These are phyloP conservation scores for Oithona nana DNA, from an alignment of 2,888 invertebrate genomes.

Conservation along the genomic window DNA sequence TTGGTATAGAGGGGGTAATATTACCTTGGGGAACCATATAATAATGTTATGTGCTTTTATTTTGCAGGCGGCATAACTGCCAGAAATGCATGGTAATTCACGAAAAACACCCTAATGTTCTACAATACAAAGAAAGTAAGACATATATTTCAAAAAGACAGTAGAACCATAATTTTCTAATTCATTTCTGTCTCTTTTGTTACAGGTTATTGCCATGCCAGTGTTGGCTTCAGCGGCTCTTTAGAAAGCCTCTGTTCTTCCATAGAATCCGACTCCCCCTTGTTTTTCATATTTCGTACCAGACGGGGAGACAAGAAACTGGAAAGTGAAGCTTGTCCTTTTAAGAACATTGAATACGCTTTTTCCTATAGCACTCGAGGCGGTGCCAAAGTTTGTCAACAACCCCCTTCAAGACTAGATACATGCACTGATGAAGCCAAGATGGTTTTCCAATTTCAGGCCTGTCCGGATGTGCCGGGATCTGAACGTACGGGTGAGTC, in stretches of 20 bases:
- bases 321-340: conserved; percentile 71
- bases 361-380: conserved; percentile 61
- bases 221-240: background rate
- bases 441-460: conserved; percentile 73
- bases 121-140: conserved; percentile 96
- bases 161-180: background rate
- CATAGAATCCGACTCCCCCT: conserved; percentile 26
- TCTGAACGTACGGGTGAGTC: conserved; percentile 71
- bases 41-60: too few relatives aligned
- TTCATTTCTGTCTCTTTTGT: background rate
- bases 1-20: too few relatives aligned
- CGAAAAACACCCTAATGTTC: conserved; percentile 78
- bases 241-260: background rate
- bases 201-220: background rate
- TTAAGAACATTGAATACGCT: conserved; percentile 61
- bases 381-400: conserved; percentile 70
- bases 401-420: conserved; percentile 74
- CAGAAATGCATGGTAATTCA: conserved; percentile 87
- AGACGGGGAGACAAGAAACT: conserved; percentile 32
- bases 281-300: conserved; percentile 74
- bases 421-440: conserved; percentile 82
- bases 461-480: conserved; percentile 73
- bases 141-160: conserved; percentile 25
- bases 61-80: conserved; percentile 56
- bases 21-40: too few relatives aligned